These are phyloP conservation scores for Alviniconcha strummeri DNA, from an alignment of 2,888 invertebrate genomes.

Conservation along the genomic window DNA sequence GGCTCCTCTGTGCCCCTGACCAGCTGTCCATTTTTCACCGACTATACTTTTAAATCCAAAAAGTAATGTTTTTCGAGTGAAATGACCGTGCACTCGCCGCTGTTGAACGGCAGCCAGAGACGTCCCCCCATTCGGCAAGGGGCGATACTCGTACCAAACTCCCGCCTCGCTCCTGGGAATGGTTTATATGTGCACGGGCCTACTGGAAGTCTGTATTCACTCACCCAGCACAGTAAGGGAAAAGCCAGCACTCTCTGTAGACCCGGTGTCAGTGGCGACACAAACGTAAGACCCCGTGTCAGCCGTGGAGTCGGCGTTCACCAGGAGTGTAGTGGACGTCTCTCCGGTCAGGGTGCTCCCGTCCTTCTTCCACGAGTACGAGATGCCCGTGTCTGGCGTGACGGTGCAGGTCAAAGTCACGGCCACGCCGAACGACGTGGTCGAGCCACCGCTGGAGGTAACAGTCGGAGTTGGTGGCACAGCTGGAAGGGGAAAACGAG, in stretches of 20 bases:
- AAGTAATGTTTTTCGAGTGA: too few species aligned
- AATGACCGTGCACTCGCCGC: too few species aligned
- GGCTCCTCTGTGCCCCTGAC: too few species aligned
- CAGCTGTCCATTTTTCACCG: too few species aligned
- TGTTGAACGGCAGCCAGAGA: too few species aligned
- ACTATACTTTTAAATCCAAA: too few species aligned
- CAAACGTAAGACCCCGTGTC: slow-evolving; percentile 9
- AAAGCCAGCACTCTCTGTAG: not conserved
- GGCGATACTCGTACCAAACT: too few species aligned
- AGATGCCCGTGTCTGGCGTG: not conserved
- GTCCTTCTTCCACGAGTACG: slow-evolving; percentile 2
- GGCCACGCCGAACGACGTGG: slow-evolving; percentile 13
- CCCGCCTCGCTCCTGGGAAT: too few species aligned
- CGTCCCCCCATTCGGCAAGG: too few species aligned
- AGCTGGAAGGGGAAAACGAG: not conserved
- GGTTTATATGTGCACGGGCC: too few species aligned
- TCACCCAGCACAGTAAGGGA: not conserved
- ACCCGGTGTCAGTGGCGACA: not conserved
- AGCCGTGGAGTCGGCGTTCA: not conserved
- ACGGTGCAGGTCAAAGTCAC: slow-evolving; percentile 21
- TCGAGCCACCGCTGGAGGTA: not conserved
- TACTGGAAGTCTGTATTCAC: not conserved
- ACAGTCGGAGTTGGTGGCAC: not conserved
- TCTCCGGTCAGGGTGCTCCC: not conserved
- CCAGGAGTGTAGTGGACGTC: not conserved